These are phyloP conservation scores for Acrossocheilus wenchowensis DNA, from an alignment of 2,797 vertebrate genomes.

Conservation along the genomic window DNA sequence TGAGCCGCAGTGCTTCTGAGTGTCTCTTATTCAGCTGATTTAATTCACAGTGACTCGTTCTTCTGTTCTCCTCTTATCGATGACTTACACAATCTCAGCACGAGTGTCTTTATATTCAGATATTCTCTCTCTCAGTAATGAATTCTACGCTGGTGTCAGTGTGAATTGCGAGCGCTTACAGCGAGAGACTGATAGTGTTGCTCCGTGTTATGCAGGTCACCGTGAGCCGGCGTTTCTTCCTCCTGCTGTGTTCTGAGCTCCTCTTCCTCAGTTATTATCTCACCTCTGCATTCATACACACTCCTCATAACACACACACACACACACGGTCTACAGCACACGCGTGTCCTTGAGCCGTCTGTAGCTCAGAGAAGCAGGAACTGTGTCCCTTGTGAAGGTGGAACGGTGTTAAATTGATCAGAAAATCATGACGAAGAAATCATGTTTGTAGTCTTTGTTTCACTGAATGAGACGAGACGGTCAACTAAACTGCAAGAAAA, in stretches of 20 bases:
- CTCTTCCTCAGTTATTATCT: conserved; percentile 20
- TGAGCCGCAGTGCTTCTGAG: background rate
- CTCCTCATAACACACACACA: background rate
- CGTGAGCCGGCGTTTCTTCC: background rate
- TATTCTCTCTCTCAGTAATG: background rate
- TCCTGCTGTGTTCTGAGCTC: conserved; percentile 20
- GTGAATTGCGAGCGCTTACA: background rate
- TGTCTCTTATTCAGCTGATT: background rate
- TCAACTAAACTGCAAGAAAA: too few relatives aligned
- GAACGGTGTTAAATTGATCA: background rate
- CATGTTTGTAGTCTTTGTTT: background rate
- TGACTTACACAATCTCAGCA: background rate
- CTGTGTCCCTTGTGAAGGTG: background rate
- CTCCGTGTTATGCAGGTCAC: background rate
- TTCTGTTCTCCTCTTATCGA: background rate
- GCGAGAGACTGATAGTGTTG: background rate
- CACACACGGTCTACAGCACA: background rate
- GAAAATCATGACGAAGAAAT: background rate
- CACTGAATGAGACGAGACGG: background rate
- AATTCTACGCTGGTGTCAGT: background rate
- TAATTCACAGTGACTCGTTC: background rate
- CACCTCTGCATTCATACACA: conserved; percentile 6
- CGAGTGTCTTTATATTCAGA: background rate
- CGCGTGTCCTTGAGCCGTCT: conserved; percentile 13
- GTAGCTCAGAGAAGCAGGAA: background rate